Conservation (phyloP, 1,140 invertebrate genomes). For the Heliconius hewitsoni region DNA sequence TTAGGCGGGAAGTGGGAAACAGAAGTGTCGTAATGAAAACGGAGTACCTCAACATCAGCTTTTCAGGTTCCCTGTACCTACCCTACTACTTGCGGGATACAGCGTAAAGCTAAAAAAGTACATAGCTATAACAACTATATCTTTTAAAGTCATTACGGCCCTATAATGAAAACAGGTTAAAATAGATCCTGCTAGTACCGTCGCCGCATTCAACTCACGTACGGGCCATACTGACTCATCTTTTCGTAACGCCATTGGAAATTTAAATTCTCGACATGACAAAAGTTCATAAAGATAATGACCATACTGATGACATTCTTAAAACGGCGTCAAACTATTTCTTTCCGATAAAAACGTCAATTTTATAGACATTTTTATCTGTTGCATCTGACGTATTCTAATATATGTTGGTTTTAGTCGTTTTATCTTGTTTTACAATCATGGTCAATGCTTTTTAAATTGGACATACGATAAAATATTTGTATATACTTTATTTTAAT, state of each 20-base stretch:
- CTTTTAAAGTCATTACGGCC: constrained; percentile 25
- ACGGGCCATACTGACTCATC: constrained; percentile 55
- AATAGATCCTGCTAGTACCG: constrained; percentile 36
- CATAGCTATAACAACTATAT: not conserved
- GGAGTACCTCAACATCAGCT: too few relatives aligned
- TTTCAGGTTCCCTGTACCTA: too few relatives aligned
- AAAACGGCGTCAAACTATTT: constrained; percentile 8
- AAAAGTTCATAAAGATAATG: constrained; percentile 24
- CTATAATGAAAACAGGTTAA: constrained; percentile 39
- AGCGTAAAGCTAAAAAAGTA: not conserved
- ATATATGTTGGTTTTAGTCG: not conserved
- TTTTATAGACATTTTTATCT: constrained; percentile 4
- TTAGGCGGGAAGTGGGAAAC: too few relatives aligned
- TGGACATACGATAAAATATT: not conserved
- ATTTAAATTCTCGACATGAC: constrained; percentile 53
- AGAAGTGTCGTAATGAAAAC: too few relatives aligned
- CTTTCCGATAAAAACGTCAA: constrained; percentile 8
- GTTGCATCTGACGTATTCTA: not conserved
- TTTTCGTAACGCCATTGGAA: constrained; percentile 47
- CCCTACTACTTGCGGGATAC: too few relatives aligned
- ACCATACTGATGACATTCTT: constrained; percentile 16
- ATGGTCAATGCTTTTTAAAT: not conserved
- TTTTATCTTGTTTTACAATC: constrained; percentile 1
- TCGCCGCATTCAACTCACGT: constrained; percentile 61
- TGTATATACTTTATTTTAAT: not conserved